Evolutionary conservation across 2,888 invertebrate genomes (phyloP).

Genomic region (Nephrotoma flavescens): DNA sequence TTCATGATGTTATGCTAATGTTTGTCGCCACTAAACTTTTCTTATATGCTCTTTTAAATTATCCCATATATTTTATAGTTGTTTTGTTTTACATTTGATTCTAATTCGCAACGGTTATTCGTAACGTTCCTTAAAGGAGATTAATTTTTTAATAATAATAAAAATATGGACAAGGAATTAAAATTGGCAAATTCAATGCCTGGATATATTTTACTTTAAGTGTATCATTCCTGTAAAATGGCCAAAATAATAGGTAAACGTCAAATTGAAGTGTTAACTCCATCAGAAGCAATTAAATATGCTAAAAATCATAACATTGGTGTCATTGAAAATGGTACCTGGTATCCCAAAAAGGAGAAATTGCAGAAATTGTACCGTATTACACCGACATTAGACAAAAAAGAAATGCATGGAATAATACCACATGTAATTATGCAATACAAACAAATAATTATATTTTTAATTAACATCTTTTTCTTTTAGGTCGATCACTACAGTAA

Average conservation of each 20-base stretch:
- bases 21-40: too few relatives aligned
- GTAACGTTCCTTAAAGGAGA: conserved; percentile 41
- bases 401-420: conserved; percentile 34
- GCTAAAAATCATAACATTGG: conserved; percentile 27
- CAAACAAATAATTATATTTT: conserved; percentile 1
- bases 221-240: conserved; percentile 60
- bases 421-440: conserved; percentile 35
- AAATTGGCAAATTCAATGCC: conserved; percentile 23
- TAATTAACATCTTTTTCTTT: neutral
- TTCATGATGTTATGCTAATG: too few relatives aligned
- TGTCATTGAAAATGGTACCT: conserved; percentile 18
- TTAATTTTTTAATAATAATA: neutral
- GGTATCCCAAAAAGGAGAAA: neutral
- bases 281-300: conserved; percentile 34
- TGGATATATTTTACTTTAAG: conserved; percentile 48
- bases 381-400: conserved; percentile 37
- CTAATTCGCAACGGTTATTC: conserved; percentile 44
- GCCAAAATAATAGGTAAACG: conserved; percentile 32
- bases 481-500: conserved; percentile 25
- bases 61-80: too few relatives aligned
- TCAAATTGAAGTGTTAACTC: conserved; percentile 23
- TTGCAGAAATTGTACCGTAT: conserved; percentile 35
- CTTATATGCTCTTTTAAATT: too few relatives aligned
- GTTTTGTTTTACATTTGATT: conserved; percentile 31
- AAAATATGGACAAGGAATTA: neutral